Conservation (phyloP, 2,888 invertebrate genomes). For the Augochlorella aurata region DNA sequence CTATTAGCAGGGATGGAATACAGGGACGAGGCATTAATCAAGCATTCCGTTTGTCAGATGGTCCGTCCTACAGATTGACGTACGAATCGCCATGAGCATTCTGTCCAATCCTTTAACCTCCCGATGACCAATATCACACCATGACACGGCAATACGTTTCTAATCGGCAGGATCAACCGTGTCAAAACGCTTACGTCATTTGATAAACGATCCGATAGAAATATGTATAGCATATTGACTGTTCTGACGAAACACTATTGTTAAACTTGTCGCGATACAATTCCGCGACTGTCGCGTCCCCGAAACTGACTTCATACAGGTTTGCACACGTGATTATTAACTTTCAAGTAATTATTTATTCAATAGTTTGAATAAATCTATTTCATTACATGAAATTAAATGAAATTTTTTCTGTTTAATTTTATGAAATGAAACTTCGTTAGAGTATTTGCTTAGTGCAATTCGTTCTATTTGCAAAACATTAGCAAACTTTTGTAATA, state of each 20-base stretch:
- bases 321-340: not conserved
- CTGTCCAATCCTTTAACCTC: constrained; percentile 50
- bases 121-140: constrained; percentile 39
- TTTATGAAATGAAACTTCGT: no score
- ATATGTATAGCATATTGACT: not conserved
- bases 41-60: constrained; percentile 54
- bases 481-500: no score
- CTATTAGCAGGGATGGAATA: constrained; percentile 12
- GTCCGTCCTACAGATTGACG: constrained; percentile 43
- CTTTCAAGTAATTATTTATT: not conserved
- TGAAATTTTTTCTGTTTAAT: no score
- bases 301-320: not conserved
- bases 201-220: constrained; percentile 24
- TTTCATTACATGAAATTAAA: no score
- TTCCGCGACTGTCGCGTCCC: not conserved
- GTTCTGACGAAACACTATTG: constrained; percentile 3
- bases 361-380: no score
- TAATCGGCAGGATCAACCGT: constrained; percentile 26
- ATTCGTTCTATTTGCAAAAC: no score
- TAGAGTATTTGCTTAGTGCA: no score
- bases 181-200: constrained; percentile 21
- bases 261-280: not conserved
- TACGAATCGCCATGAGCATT: constrained; percentile 50
- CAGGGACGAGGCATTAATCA: constrained; percentile 43
- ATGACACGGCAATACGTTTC: constrained; percentile 32